phyloP scores from a whole-genome alignment of 2,888 invertebrate genomes.

The Mycalesis mineus region DNA sequence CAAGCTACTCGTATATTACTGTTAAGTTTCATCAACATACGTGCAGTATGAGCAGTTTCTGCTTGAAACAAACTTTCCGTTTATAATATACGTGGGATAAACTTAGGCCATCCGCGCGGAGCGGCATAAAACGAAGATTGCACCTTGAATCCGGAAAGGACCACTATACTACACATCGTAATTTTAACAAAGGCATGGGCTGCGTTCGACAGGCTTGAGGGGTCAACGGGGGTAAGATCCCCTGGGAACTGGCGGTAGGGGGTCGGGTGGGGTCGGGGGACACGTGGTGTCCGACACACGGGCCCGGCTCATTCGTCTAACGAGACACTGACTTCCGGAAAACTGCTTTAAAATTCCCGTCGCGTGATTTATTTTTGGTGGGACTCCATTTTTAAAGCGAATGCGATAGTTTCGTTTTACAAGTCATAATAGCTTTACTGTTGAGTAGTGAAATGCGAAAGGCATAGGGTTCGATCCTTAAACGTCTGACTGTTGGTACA shows the following conservation, averaged over 20 bases:
- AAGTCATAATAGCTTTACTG: too few relatives aligned
- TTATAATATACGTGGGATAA: not conserved
- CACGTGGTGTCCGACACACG: conserved; percentile 58
- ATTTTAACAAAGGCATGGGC: conserved; percentile 66
- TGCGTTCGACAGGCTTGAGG: conserved; percentile 61
- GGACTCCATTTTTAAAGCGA: conserved; percentile 4
- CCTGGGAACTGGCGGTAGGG: conserved; percentile 31
- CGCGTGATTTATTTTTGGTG: conserved; percentile 26
- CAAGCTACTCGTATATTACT: too few relatives aligned
- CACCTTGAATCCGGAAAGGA: conserved; percentile 35
- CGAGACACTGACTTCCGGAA: conserved; percentile 47
- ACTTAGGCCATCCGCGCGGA: not conserved
- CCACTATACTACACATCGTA: conserved; percentile 42
- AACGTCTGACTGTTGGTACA: too few relatives aligned
- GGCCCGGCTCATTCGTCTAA: conserved; percentile 54
- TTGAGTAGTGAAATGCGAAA: too few relatives aligned
- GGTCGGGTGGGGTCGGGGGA: conserved; percentile 31
- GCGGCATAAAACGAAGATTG: conserved; percentile 36
- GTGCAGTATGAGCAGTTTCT: too few relatives aligned
- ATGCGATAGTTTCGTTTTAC: not conserved
- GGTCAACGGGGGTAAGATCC: conserved; percentile 44
- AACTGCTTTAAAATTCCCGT: conserved; percentile 47
- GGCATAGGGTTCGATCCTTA: too few relatives aligned
- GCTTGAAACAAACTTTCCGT: too few relatives aligned
- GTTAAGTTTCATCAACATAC: too few relatives aligned